A percentile compares a stretch with the other conserved stretches of the same genome.
Evolutionary conservation across 2,113 vertebrate genomes (phyloP).

Genomic region (Crotalus viridis): DNA sequence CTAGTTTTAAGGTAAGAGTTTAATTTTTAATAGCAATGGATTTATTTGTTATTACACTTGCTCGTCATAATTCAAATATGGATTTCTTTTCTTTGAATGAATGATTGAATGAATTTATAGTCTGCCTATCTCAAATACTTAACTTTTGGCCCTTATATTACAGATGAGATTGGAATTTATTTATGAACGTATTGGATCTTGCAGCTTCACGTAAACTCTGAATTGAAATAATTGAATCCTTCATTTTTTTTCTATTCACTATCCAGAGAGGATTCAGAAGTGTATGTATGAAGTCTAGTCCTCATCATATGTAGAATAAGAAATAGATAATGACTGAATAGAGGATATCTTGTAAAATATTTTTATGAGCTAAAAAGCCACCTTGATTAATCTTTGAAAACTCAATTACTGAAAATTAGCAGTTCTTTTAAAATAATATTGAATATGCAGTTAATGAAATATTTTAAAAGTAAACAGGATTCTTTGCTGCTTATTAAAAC

Average conservation of each 20-base stretch:
- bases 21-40: slow-evolving; percentile 33
- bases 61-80: neutral
- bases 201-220: neutral
- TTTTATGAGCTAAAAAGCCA: neutral
- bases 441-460: neutral
- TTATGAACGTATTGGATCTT: neutral
- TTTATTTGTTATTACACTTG: slow-evolving; percentile 10
- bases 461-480: neutral
- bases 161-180: neutral
- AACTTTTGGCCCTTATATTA: neutral
- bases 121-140: slow-evolving; percentile 2
- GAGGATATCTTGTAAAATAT: neutral
- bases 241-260: neutral
- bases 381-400: neutral
- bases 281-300: neutral
- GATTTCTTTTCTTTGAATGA: neutral
- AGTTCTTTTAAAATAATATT: neutral
- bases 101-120: neutral
- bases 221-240: neutral
- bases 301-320: neutral
- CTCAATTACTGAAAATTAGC: neutral
- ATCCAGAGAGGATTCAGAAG: neutral
- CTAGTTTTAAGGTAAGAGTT: slow-evolving; percentile 92
- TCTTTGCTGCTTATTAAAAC: neutral
- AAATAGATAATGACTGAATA: neutral